A percentile compares a stretch with the other conserved stretches of the same genome.
Conservation (phyloP, 2,113 vertebrate genomes). For the Bothrops jararaca region DNA sequence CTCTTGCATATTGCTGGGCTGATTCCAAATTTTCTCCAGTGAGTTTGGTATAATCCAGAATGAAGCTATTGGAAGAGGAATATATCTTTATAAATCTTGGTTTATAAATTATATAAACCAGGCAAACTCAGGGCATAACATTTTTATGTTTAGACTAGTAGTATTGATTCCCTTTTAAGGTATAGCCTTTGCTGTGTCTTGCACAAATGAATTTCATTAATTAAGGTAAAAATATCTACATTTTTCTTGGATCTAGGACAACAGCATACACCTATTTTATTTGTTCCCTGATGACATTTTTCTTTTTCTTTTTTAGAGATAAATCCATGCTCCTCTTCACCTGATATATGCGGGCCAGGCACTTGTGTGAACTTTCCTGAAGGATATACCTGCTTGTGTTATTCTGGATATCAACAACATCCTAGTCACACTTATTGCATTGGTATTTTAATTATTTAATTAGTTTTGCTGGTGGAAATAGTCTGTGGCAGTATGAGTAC, state of each 20-base stretch:
- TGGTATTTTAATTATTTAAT: slow-evolving; percentile 64
- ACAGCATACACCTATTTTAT: background rate
- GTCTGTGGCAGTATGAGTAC: background rate
- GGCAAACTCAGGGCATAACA: background rate
- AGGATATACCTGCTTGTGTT: slow-evolving; percentile 86
- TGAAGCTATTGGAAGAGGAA: background rate
- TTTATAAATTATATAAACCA: background rate
- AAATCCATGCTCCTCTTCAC: slow-evolving; percentile 65
- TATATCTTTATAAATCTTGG: background rate
- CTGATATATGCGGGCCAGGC: slow-evolving; percentile 81
- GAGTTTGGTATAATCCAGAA: background rate
- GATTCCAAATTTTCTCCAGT: background rate
- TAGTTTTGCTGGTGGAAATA: background rate
- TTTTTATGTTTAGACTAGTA: background rate
- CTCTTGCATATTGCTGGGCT: background rate
- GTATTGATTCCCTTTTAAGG: background rate
- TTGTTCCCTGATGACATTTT: background rate
- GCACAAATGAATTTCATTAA: background rate
- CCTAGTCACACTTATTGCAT: slow-evolving; percentile 73
- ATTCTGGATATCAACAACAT: slow-evolving; percentile 76
- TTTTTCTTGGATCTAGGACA: background rate
- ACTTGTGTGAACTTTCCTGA: slow-evolving; percentile 77
- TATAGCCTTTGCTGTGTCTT: background rate
- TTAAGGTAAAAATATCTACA: background rate
- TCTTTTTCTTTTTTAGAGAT: slow-evolving; percentile 24